These are phyloP conservation scores for Hylomyscus alleni DNA, from an alignment of 2,797 vertebrate genomes.

Conservation along the genomic window DNA sequence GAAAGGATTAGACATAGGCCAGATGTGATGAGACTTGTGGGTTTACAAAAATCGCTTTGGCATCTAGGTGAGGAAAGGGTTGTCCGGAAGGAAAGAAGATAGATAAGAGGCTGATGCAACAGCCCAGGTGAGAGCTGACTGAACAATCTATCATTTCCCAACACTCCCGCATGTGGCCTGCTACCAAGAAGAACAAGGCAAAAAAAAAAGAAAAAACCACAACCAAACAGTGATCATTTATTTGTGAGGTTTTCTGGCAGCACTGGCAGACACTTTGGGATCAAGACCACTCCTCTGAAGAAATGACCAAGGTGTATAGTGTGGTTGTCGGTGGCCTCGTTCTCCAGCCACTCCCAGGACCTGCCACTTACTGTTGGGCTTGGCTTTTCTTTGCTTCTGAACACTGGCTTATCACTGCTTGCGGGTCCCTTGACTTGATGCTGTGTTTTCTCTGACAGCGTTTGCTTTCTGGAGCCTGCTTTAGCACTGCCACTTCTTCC, in stretches of 20 bases:
- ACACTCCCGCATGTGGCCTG: not conserved
- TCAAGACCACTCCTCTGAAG: not conserved
- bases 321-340: not conserved
- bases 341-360: not conserved
- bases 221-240: not conserved
- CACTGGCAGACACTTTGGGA: not conserved
- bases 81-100: slow-evolving; percentile 60
- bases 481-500: not conserved
- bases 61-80: not conserved
- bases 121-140: slow-evolving; percentile 66
- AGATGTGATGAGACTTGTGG: slow-evolving; percentile 68
- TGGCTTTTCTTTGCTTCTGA: not conserved
- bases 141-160: slow-evolving; percentile 37
- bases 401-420: not conserved
- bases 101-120: slow-evolving; percentile 39
- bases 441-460: not conserved
- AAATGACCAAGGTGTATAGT: not conserved
- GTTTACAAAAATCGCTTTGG: slow-evolving; percentile 56
- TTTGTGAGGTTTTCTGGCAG: slow-evolving; percentile 14
- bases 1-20: slow-evolving; percentile 45
- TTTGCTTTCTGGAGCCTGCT: not conserved
- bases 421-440: not conserved
- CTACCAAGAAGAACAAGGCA: not conserved
- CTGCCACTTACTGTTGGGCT: not conserved
- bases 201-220: not conserved